These are phyloP conservation scores for Tetragnatha versicolor DNA, from an alignment of 1,140 invertebrate species.

Conservation along the genomic window DNA sequence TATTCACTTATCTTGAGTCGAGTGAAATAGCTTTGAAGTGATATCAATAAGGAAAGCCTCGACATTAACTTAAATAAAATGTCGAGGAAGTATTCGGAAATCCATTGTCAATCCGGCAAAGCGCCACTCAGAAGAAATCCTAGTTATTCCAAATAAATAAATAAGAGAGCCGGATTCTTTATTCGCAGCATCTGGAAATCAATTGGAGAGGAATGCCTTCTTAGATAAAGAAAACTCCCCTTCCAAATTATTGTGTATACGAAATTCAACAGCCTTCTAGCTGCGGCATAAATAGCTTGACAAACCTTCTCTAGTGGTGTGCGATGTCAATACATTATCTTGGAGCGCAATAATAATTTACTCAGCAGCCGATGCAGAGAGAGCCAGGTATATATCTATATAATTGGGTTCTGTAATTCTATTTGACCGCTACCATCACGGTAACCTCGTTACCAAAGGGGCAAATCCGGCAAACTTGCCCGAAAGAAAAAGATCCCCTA, in stretches of 20 bases:
- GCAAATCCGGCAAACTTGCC: constrained; percentile 2
- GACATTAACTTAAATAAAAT: no score
- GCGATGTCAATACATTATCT: constrained; percentile 54
- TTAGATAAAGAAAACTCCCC: constrained; percentile 55
- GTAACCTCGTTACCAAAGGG: constrained; percentile 46
- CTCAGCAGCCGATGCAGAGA: constrained; percentile 45
- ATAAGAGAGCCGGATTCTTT: constrained; percentile 24
- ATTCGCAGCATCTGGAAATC: constrained; percentile 15
- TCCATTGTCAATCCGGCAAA: not conserved
- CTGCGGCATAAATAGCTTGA: constrained; percentile 38
- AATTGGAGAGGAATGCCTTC: constrained; percentile 29
- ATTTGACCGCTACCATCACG: constrained; percentile 46
- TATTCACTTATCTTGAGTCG: no score
- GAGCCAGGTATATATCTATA: no score
- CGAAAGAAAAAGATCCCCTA: constrained; percentile 35
- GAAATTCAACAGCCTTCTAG: constrained; percentile 13
- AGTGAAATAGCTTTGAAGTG: no score
- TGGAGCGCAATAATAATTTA: constrained; percentile 52
- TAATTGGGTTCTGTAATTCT: constrained; percentile 55
- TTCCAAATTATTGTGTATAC: constrained; percentile 54
- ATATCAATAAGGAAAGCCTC: no score
- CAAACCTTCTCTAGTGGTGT: constrained; percentile 43
- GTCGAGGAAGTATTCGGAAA: not conserved
- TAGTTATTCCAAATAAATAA: constrained; percentile 48
- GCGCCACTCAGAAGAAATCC: not conserved